phyloP scores from a whole-genome alignment of 2,797 vertebrate genomes.

The Echiichthys vipera region DNA sequence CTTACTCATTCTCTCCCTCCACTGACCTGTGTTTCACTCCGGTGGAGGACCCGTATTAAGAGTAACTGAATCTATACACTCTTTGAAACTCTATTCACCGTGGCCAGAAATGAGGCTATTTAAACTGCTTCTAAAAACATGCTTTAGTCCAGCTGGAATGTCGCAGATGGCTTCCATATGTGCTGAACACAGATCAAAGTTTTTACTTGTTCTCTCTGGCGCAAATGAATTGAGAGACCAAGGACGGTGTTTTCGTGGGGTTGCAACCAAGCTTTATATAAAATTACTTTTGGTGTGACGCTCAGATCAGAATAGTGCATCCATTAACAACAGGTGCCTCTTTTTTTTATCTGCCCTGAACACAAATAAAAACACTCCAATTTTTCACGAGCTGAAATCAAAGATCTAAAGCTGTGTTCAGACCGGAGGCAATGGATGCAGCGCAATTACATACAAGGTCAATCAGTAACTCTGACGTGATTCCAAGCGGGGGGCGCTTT shows the following conservation, averaged over 20 bases:
- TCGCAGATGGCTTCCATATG: slow-evolving; percentile 92
- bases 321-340: background rate
- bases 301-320: background rate
- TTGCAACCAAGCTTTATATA: background rate
- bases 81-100: slow-evolving; percentile 90
- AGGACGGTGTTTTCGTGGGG: background rate
- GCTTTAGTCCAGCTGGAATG: slow-evolving; percentile 91
- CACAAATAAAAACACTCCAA: too few relatives aligned
- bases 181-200: slow-evolving; percentile 87
- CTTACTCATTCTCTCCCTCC: slow-evolving; percentile 21
- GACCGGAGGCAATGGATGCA: too few relatives aligned
- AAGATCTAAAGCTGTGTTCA: too few relatives aligned
- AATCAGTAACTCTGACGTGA: too few relatives aligned
- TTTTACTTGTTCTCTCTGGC: slow-evolving; percentile 86
- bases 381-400: too few relatives aligned
- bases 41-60: slow-evolving; percentile 78
- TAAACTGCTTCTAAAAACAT: slow-evolving; percentile 88
- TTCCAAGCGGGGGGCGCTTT: too few relatives aligned
- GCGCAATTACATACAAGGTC: too few relatives aligned
- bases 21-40: slow-evolving; percentile 89
- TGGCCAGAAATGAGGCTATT: slow-evolving; percentile 82
- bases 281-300: background rate
- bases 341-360: too few relatives aligned
- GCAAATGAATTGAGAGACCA: slow-evolving; percentile 79
- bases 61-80: slow-evolving; percentile 87